Evolutionary conservation across 2,888 invertebrate species (phyloP).

Genomic region (Escarpia spicata): DNA sequence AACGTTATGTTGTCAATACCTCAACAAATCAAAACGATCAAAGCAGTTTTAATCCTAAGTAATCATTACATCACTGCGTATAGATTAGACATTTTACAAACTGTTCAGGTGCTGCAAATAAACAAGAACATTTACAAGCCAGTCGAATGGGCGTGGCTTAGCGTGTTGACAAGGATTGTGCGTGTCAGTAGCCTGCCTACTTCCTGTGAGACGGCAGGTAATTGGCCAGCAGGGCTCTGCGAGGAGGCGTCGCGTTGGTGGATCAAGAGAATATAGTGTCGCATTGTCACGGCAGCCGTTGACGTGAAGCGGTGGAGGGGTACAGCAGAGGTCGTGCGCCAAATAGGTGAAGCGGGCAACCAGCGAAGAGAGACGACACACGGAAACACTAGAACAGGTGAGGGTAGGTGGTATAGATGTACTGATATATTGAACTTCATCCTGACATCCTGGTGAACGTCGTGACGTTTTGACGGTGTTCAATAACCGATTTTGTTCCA

Average conservation of each 20-base stretch:
- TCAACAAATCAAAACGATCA: too few species aligned
- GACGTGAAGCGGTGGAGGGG: neutral
- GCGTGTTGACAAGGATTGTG: neutral
- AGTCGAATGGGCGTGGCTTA: neutral
- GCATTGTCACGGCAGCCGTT: neutral
- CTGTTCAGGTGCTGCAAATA: neutral
- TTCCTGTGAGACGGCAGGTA: neutral
- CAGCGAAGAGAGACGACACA: neutral
- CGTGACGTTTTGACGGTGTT: neutral
- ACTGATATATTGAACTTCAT: neutral
- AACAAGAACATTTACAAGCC: neutral
- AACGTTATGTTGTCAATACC: too few species aligned
- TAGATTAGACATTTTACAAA: neutral
- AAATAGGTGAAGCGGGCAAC: neutral
- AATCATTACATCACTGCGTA: neutral
- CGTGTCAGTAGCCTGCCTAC: neutral
- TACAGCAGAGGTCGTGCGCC: neutral
- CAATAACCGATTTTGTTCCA: too few species aligned
- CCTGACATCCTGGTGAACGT: neutral
- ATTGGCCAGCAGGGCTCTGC: neutral
- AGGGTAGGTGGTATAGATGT: neutral
- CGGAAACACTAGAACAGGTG: neutral
- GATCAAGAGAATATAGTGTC: neutral
- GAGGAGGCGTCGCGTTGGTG: constrained; percentile 10
- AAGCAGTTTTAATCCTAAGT: too few species aligned